Conservation (phyloP, 2,888 invertebrate species). For the Lydus trimaculatus region DNA sequence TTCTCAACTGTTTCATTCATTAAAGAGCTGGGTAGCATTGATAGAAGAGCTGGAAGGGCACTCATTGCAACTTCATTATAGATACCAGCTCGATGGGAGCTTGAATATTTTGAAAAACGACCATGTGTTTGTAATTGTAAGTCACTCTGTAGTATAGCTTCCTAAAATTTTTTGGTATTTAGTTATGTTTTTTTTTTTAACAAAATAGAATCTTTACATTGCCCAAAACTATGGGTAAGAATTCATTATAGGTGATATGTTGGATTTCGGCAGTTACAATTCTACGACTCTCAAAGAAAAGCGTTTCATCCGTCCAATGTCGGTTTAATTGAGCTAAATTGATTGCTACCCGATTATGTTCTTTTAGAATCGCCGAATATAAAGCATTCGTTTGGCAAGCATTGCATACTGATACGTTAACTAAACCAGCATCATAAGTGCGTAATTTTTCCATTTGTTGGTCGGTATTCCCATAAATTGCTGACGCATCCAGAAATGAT, state of each 20-base stretch:
- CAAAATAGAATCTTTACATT: constrained; percentile 63
- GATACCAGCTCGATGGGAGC: constrained; percentile 78
- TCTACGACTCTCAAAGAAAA: constrained; percentile 79
- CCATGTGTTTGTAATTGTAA: constrained; percentile 71
- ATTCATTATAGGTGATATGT: constrained; percentile 85
- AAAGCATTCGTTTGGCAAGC: constrained; percentile 74
- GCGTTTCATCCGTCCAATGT: constrained; percentile 80
- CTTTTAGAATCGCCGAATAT: constrained; percentile 74
- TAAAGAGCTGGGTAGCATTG: constrained; percentile 76
- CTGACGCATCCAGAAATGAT: constrained; percentile 83
- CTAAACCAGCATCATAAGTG: constrained; percentile 74
- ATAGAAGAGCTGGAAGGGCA: constrained; percentile 75
- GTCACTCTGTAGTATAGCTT: constrained; percentile 69
- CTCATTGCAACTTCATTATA: constrained; percentile 81
- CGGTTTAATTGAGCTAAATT: constrained; percentile 74
- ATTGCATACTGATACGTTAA: constrained; percentile 72
- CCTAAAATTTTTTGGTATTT: constrained; percentile 56
- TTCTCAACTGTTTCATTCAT: constrained; percentile 64
- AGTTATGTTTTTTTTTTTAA: neutral
- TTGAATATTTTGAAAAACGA: constrained; percentile 82
- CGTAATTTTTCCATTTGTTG: constrained; percentile 74
- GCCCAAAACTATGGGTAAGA: constrained; percentile 78
- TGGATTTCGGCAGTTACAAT: constrained; percentile 82
- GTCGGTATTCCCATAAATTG: constrained; percentile 80
- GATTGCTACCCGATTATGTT: constrained; percentile 82